A percentile compares a stretch with the other conserved stretches of the same genome.
phyloP scores from a whole-genome alignment of 2,888 invertebrate species.

The Drosophila incognita region DNA sequence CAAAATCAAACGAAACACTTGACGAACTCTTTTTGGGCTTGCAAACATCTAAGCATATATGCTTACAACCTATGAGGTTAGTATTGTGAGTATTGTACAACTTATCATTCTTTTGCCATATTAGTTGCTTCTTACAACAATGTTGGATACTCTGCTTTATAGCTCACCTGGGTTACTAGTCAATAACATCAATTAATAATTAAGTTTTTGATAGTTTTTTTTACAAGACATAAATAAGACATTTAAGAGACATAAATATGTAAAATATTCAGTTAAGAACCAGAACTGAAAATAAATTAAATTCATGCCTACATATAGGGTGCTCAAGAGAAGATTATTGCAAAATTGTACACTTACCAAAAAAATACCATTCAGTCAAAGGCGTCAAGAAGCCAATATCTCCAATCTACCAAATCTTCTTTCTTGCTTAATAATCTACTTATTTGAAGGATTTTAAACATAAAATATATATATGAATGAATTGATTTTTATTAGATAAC shows the following conservation, averaged over 20 bases:
- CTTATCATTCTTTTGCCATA: constrained; percentile 20
- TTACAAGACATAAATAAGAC: no score
- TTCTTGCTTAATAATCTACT: not conserved
- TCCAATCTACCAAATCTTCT: not conserved
- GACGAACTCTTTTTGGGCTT: constrained; percentile 30
- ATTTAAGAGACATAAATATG: not conserved
- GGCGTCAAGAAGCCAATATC: not conserved
- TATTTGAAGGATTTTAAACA: no score
- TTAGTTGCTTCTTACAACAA: not conserved
- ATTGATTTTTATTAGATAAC: not conserved
- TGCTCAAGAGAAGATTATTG: not conserved
- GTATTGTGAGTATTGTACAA: not conserved
- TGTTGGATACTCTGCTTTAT: not conserved
- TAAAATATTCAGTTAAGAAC: not conserved
- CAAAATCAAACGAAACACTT: constrained; percentile 65
- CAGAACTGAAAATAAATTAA: not conserved
- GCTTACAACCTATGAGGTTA: not conserved
- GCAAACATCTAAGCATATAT: constrained; percentile 21
- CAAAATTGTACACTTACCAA: not conserved
- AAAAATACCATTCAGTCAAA: not conserved
- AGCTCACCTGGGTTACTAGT: not conserved
- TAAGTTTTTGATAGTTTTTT: not conserved
- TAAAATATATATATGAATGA: not conserved
- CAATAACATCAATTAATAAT: not conserved
- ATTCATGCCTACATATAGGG: not conserved